Percentiles rank a stretch among this genome's conserved stretches.
phyloP scores from a whole-genome alignment of 2,888 invertebrate species.

The Heteromurus nitidus region DNA sequence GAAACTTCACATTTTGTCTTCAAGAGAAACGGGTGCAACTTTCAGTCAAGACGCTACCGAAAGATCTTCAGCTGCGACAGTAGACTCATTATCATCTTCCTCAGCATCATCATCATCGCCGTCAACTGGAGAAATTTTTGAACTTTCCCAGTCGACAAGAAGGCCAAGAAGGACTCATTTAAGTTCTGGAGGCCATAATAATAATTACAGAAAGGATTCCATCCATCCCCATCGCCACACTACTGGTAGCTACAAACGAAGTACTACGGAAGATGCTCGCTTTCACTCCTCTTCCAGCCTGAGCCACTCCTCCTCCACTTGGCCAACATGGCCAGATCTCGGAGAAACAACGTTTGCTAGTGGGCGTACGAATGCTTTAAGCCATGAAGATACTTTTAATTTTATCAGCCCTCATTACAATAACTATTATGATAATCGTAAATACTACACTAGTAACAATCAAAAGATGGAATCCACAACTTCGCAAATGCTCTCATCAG shows the following conservation, averaged over 20 bases:
- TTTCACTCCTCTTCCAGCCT: slow-evolving; percentile 26
- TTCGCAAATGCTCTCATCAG: slow-evolving; percentile 4
- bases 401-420: slow-evolving; percentile 54
- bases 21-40: slow-evolving; percentile 19
- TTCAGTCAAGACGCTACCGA: neutral
- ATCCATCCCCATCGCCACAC: slow-evolving; percentile 48
- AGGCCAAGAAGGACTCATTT: slow-evolving; percentile 43
- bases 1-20: slow-evolving; percentile 14
- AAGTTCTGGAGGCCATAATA: slow-evolving; percentile 18
- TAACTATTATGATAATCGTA: slow-evolving; percentile 46
- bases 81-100: slow-evolving; percentile 32
- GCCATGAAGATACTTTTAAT: slow-evolving; percentile 46
- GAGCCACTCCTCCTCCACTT: slow-evolving; percentile 9
- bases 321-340: slow-evolving; percentile 48
- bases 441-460: slow-evolving; percentile 26
- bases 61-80: neutral
- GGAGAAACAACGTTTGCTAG: neutral
- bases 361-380: neutral
- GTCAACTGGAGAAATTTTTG: slow-evolving; percentile 25
- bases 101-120: slow-evolving; percentile 26
- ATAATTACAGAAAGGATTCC: slow-evolving; percentile 45
- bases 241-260: slow-evolving; percentile 33
- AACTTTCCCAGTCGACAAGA: slow-evolving; percentile 10
- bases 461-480: slow-evolving; percentile 26
- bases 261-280: slow-evolving; percentile 1